Evolutionary conservation across 1,140 invertebrate species (phyloP).

Genomic region (Trichonephila clavipes): DNA sequence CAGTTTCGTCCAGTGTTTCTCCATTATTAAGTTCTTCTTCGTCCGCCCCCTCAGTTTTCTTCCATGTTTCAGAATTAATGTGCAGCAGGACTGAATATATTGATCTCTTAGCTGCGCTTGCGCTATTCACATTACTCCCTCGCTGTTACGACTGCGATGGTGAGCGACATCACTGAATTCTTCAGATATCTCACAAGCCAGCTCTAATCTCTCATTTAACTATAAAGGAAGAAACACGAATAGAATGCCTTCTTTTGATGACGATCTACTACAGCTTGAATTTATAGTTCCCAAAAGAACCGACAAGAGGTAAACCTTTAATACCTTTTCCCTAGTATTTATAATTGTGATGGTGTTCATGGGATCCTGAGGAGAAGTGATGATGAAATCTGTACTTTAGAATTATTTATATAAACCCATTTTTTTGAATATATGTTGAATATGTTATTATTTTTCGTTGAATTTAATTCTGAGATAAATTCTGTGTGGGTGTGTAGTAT

Average conservation of each 20-base stretch:
- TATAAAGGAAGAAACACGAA: not conserved
- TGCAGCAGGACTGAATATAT: conserved; percentile 52
- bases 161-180: conserved; percentile 33
- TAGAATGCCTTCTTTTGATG: conserved; percentile 74
- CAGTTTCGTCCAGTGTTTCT: not conserved
- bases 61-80: conserved; percentile 2
- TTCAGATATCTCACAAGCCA: conserved; percentile 29
- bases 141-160: conserved; percentile 35
- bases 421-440: no score
- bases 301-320: conserved; percentile 41
- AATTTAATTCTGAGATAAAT: not conserved
- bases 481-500: not conserved
- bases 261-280: conserved; percentile 64
- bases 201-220: conserved; percentile 18
- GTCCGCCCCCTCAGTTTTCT: not conserved
- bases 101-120: conserved; percentile 46
- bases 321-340: not conserved
- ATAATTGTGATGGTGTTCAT: not conserved
- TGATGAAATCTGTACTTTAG: not conserved
- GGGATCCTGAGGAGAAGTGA: not conserved
- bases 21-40: not conserved
- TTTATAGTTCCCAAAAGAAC: conserved; percentile 65
- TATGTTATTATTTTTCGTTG: not conserved
- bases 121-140: conserved; percentile 28
- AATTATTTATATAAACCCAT: not conserved